Conservation (phyloP, 2,888 invertebrate species). For the Tubiluchus corallicola region DNA sequence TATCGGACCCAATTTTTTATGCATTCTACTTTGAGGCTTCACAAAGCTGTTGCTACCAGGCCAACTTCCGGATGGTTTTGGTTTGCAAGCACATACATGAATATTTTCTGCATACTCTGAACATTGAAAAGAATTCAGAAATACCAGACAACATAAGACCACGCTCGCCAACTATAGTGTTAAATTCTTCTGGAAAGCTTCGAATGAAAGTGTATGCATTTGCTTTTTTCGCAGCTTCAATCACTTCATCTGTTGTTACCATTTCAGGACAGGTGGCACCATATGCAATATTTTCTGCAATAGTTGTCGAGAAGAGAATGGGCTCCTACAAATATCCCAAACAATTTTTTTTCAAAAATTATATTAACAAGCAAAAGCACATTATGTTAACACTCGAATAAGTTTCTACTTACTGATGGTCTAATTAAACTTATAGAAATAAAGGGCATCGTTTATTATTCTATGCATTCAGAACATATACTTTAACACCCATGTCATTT, state of each 20-base stretch:
- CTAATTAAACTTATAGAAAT: too few relatives aligned
- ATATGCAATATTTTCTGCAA: constrained; percentile 75
- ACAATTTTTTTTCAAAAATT: too few relatives aligned
- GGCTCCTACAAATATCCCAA: too few relatives aligned
- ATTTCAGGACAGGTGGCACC: constrained; percentile 40
- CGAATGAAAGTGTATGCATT: constrained; percentile 63
- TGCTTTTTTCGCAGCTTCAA: constrained; percentile 53
- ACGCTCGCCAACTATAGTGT: constrained; percentile 70
- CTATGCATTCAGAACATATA: too few relatives aligned
- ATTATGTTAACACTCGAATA: too few relatives aligned
- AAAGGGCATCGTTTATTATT: too few relatives aligned
- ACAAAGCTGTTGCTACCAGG: neutral
- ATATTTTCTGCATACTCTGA: neutral
- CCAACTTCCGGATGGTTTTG: too few relatives aligned
- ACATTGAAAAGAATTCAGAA: constrained; percentile 7
- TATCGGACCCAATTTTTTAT: too few relatives aligned
- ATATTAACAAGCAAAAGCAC: too few relatives aligned
- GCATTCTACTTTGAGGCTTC: too few relatives aligned
- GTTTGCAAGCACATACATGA: constrained; percentile 1
- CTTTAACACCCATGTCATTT: too few relatives aligned
- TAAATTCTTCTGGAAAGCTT: constrained; percentile 42
- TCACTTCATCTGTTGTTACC: constrained; percentile 27
- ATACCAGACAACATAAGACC: constrained; percentile 67
- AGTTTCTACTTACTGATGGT: too few relatives aligned
- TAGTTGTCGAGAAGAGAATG: constrained; percentile 67